Base-by-base conservation (phyloP, 2,113 vertebrate genomes). In the Rhineura floridana region DNA sequence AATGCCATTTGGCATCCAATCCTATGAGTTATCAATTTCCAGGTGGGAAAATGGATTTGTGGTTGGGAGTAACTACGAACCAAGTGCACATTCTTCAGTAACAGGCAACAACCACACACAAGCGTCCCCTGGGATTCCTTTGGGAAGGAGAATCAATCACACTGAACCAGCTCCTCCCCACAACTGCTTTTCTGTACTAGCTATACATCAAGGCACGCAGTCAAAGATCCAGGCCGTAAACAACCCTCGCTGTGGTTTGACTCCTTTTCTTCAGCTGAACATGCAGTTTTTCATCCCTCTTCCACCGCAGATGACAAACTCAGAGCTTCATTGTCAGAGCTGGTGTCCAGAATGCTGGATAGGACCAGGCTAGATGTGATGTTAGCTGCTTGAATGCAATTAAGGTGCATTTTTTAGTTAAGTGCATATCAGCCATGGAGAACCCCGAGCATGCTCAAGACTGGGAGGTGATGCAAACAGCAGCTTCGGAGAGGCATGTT, bases 31-130 rank as follows among this genome's bases (percentile, higher is more conserved):
- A 33, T 72, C 83, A 80, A 42, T 69, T 25, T 1, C 0, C 33
- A n/a, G 52, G 0, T 0, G 0, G 6, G 30, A 17, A 75, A 30
- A 1, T 39, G 44, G 46, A 36, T 79, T 63, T 0, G 0, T 0
- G 0, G n/a, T 19, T n/a, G 25, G 39, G 73, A 52, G 39, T 63
- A 59, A 9, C 7, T 6, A 15, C 39, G 67, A 92, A 6, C 39
- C 21, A 30, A 0, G 19, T 0, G 0, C 17, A 12, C 23, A 6
- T 28, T n/a, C 48, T 46, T 4, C 1, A 65, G 3, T 6, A 52
- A 30, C 59, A 17, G 36, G 81, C 15, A 44, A 46, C 39, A 73
- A 19, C 78, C 4, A 0, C 42, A 63, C 42, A 1, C n/a, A 30
- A 62, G 88, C 17, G 3, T 86, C 78, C 42, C 52, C 0, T 0